phyloP scores from a whole-genome alignment of 1,140 invertebrate genomes.

The Diachasma alloeum region DNA sequence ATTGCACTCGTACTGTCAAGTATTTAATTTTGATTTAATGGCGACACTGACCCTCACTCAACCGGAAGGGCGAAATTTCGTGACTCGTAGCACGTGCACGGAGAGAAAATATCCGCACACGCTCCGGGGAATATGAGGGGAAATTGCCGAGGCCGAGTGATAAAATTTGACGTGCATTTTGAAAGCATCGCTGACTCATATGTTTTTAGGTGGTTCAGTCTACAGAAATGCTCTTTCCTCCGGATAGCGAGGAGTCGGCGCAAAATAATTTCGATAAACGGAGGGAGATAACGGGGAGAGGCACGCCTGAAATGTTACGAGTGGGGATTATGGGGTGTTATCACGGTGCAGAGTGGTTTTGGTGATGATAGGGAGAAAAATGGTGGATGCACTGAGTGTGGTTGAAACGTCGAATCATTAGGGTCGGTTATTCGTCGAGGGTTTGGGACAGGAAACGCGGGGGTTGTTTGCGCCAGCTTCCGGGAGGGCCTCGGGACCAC shows the following conservation, averaged over 20 bases:
- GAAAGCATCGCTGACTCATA: neutral
- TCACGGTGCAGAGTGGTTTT: neutral
- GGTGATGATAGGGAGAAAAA: neutral
- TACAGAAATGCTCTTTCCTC: neutral
- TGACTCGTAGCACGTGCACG: no score
- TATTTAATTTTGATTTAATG: neutral
- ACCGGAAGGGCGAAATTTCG: neutral
- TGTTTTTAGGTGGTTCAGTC: neutral
- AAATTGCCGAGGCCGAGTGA: neutral
- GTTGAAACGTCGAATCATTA: neutral
- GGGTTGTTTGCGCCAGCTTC: neutral
- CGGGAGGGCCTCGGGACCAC: neutral
- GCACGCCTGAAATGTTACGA: neutral
- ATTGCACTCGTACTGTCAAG: neutral
- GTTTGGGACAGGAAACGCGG: neutral
- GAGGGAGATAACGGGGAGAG: neutral
- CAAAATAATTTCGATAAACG: neutral
- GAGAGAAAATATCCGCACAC: no score
- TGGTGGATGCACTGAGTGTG: neutral
- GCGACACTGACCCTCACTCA: neutral
- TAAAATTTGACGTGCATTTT: neutral
- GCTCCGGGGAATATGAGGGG: neutral
- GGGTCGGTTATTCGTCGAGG: neutral
- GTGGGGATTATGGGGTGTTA: neutral
- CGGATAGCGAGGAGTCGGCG: neutral